These are phyloP conservation scores for Xestia sexstrigata DNA, from an alignment of 2,888 invertebrate genomes.

Conservation along the genomic window DNA sequence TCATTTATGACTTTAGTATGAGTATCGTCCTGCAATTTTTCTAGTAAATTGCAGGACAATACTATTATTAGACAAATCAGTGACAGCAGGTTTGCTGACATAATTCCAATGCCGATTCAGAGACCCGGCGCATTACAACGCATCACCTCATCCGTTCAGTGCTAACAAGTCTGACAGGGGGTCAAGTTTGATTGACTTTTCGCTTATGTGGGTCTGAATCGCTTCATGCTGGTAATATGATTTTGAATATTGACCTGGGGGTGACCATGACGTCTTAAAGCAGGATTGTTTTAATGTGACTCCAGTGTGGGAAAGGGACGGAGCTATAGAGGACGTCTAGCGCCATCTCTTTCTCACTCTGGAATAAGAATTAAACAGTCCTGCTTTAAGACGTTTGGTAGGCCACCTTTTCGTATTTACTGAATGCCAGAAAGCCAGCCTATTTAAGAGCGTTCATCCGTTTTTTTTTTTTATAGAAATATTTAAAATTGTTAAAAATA, in stretches of 20 bases:
- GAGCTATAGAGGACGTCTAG: no score
- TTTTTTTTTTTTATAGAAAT: no score
- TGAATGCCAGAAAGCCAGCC: neutral
- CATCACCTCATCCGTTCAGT: neutral
- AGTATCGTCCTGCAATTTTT: no score
- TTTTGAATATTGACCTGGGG: neutral
- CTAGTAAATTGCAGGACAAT: conserved; percentile 11
- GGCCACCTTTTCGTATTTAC: no score
- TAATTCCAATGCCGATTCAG: conserved; percentile 16
- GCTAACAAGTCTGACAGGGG: neutral
- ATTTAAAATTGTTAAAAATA: no score
- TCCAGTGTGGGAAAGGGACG: no score
- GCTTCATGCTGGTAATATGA: neutral
- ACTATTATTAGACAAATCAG: neutral
- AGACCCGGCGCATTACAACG: neutral
- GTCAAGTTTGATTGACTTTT: neutral
- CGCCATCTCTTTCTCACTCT: no score
- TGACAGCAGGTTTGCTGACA: neutral
- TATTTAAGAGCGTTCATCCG: neutral
- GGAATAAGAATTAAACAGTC: no score
- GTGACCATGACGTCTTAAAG: no score
- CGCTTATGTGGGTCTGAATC: neutral
- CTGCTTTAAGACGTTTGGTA: no score
- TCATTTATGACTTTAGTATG: no score
- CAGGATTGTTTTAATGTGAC: no score